Conservation (phyloP, 2,113 vertebrate genomes). For the Anseranas semipalmata region DNA sequence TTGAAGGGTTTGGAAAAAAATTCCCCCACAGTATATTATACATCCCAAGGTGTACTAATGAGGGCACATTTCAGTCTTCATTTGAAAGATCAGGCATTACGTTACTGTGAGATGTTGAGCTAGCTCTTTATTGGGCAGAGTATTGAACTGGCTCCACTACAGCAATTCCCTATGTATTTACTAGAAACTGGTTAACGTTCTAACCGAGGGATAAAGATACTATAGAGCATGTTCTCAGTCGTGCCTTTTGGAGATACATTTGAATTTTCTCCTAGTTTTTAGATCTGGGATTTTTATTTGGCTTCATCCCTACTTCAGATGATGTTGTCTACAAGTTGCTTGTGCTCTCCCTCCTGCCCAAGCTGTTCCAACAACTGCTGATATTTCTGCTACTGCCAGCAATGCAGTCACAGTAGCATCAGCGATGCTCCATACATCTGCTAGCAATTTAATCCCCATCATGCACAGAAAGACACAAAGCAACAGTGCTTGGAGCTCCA, state of each 20-base stretch:
- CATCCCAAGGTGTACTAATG: neutral
- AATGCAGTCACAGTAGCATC: neutral
- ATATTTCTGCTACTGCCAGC: constrained; percentile 40
- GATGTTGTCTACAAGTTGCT: neutral
- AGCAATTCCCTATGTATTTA: neutral
- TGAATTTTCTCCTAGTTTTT: neutral
- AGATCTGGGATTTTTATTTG: constrained; percentile 4
- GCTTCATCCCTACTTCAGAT: neutral
- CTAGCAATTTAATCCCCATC: constrained; percentile 34
- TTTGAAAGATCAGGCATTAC: neutral
- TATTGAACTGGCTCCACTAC: neutral
- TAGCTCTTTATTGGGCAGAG: neutral
- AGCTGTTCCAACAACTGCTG: constrained; percentile 56
- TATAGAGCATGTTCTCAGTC: neutral
- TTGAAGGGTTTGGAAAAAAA: neutral
- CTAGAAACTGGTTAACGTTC: neutral
- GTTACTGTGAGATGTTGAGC: neutral
- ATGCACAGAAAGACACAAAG: constrained; percentile 8
- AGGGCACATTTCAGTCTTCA: neutral
- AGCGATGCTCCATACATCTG: constrained; percentile 40
- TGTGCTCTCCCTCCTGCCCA: neutral
- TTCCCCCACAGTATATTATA: neutral
- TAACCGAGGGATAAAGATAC: neutral
- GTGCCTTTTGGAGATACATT: neutral
- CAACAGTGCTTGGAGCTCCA: neutral